Conservation (phyloP, 30 jellyfish, hydroid and myxozoan genomes). For the Catostylus mosaicus region DNA sequence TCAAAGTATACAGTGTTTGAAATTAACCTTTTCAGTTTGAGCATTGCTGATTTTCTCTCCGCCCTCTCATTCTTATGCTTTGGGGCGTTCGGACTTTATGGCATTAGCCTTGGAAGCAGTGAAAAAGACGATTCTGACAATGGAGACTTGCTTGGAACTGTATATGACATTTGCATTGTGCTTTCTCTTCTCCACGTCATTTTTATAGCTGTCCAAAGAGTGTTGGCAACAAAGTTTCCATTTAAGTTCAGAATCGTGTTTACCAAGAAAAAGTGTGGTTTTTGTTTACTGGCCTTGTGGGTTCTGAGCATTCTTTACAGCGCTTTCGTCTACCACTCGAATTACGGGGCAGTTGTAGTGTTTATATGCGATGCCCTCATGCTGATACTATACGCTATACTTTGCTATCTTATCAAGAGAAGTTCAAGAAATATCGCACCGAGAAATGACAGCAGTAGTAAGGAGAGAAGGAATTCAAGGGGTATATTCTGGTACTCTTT, state of each 20-base stretch:
- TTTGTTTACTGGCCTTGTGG: not conserved
- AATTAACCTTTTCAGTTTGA: not conserved
- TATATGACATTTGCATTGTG: no score
- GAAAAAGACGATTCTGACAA: no score
- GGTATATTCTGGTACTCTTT: not conserved
- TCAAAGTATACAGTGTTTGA: not conserved
- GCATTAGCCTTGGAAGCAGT: not conserved
- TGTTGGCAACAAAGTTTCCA: not conserved
- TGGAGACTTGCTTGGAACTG: no score
- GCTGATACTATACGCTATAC: not conserved
- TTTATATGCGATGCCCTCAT: not conserved
- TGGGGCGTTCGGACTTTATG: not conserved
- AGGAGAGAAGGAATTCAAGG: not conserved
- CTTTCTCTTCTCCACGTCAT: not conserved
- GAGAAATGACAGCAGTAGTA: not conserved
- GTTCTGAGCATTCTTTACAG: not conserved
- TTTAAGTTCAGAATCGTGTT: not conserved
- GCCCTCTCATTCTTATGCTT: not conserved
- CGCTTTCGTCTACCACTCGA: no score
- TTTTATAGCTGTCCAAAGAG: not conserved
- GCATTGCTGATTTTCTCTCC: not conserved
- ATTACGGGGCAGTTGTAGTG: no score
- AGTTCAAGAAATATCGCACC: not conserved
- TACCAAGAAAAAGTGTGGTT: not conserved
- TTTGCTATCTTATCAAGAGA: not conserved